Conservation (phyloP, 2,797 vertebrate species). For the Sus cebifrons region DNA sequence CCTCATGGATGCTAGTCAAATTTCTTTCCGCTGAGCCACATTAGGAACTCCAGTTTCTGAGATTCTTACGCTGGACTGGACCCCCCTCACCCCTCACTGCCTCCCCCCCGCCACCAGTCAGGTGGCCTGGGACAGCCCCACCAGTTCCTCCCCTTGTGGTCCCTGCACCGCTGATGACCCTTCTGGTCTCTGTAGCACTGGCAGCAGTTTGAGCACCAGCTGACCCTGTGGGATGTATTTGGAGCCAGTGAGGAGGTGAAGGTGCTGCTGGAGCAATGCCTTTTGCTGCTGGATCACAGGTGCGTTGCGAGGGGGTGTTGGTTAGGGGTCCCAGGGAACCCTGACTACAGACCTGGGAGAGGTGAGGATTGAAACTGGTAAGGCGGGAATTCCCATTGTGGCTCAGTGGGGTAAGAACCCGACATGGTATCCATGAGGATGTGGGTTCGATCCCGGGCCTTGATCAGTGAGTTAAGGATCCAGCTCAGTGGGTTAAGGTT, state of each 20-base stretch:
- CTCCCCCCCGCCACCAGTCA: neutral
- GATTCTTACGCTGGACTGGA: neutral
- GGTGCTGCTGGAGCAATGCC: slow-evolving; percentile 88
- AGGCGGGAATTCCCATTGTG: neutral
- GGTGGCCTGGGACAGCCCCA: neutral
- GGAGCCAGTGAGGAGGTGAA: slow-evolving; percentile 88
- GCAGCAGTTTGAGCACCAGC: slow-evolving; percentile 91
- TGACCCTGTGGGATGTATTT: slow-evolving; percentile 90
- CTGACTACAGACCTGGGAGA: neutral
- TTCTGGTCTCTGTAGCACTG: slow-evolving; percentile 91
- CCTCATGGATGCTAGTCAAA: too few species aligned
- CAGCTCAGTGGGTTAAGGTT: too few species aligned
- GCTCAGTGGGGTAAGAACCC: too few species aligned
- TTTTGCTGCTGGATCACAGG: slow-evolving; percentile 94
- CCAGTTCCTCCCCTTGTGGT: neutral
- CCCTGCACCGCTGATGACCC: neutral
- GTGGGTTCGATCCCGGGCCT: too few species aligned
- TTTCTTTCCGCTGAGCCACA: too few species aligned
- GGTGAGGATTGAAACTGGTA: neutral
- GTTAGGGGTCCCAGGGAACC: neutral
- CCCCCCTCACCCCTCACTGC: neutral
- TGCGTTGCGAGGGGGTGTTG: slow-evolving; percentile 66
- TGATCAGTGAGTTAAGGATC: too few species aligned
- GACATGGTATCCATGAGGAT: too few species aligned
- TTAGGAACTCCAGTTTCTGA: neutral